Evolutionary conservation across 2,113 vertebrate genomes (phyloP), one percentile per base, ranked within the genome.

Genomic region (Gallinago paraguaiae): DNA sequence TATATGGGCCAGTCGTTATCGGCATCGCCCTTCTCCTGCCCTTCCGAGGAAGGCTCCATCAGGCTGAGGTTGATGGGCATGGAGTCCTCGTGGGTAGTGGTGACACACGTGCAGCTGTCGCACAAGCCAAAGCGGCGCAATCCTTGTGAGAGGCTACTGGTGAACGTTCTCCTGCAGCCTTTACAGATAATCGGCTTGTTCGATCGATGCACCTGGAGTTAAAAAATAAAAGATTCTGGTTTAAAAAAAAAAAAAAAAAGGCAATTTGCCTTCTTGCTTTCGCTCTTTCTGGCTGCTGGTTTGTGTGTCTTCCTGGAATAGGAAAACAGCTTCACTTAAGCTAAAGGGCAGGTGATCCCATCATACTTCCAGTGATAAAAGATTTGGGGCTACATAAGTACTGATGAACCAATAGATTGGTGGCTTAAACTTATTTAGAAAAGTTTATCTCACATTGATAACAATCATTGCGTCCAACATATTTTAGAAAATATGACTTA

Each of bases 121-220:
- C 99, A 99, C 79, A 99, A 97, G 56, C 99, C 99, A 1, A 99
- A 99, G 81, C 99, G 98, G 7, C 98, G 96, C 65, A 99, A 96
- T 6, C 99, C 99, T 15, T 97, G 98, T 0, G 99, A 99, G 54
- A 99, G 97, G 35, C 98, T 98, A 37, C 98, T 99, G 0, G 98
- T 99, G 96, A 99, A 99, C 7, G 98, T 99, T 53, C 99, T 98
- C 61, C 99, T 97, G 97, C 99, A 99, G 84, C 99, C 99, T 79
- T 99, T 99, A 60, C 99, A 99, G 59, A 99, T 98, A 20, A 99
- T 99, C 2, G 99, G 99, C 96, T 99, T 99, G 96, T 98, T 99
- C 25, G 99, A 99, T 27, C 99, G 98, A 81, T 99, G 99, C 10
- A 99, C 99, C 99, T 99, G 95, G 59, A n/a, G 75, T 8, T 31